Evolutionary conservation across 2,113 vertebrate species (phyloP), one percentile per base, ranked within the genome.

Genomic region (Sinocyclocheilus anshuiensis): DNA sequence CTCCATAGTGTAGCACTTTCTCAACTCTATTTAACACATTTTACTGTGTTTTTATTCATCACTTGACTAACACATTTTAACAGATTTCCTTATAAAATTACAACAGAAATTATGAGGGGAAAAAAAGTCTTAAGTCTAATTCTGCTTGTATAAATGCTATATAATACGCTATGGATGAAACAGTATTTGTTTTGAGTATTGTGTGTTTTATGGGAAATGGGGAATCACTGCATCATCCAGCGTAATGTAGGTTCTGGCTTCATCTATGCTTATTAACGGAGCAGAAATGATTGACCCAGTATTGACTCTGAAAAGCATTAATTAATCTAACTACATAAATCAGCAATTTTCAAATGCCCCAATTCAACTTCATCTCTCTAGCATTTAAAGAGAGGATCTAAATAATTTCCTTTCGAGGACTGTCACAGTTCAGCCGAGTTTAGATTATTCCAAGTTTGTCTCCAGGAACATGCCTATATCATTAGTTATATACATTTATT

Each of bases 251-350:
- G 18, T n/a, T 42, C 77, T 22, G 6, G 20, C 12, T 61, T 42
- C 77, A 4, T 63, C 5, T 63, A 24, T 72, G 36, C 20, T 39
- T 11, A 42, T 42, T 63, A 80, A 80, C 63, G 36, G 39, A 2
- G 22, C 57, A 24, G 77, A 80, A 63, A 9, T 61, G 6, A 80
- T 80, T 80, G 57, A 80, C 57, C 20, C 22, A 63, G 13, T n/a
- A n/a, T 59, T 80, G 11, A 79, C 77, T 22, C 53, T 13, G 10
- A 79, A 36, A 5, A 4, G 16, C 16, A 11, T 77, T 77, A 33
- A 53, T 77, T 55, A 57, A 77, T 55, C 76, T 77, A 55, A 8
- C 53, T 55, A 33, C 50, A 55, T 77, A 57, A 77, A 33, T 29
- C 16, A 77, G 26, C 8, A 11, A 55, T 55, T 77, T 33, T 5